Evolutionary conservation across 2,113 vertebrate genomes (phyloP).

Genomic region (Callipepla californica): DNA sequence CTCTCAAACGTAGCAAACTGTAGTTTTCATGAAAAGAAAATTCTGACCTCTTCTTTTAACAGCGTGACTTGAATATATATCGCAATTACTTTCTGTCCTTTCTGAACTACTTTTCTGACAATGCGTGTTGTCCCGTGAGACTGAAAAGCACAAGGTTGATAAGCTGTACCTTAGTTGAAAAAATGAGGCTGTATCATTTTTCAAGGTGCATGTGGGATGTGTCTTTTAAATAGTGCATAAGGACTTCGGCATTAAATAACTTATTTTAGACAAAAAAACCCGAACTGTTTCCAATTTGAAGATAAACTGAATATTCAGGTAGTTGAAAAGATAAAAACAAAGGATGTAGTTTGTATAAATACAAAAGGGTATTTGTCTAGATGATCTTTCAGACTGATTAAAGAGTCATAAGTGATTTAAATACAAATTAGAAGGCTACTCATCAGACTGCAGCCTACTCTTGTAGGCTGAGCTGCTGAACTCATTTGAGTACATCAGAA

Average conservation of each 20-base stretch:
- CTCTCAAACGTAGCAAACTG: neutral
- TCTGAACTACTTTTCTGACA: neutral
- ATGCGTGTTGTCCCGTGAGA: neutral
- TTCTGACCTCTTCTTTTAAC: neutral
- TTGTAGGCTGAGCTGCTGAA: constrained; percentile 38
- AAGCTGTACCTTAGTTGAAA: neutral
- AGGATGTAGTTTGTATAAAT: constrained; percentile 43
- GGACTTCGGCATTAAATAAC: neutral
- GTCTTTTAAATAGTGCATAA: neutral
- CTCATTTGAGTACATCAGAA: constrained; percentile 7
- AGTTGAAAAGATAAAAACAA: constrained; percentile 34
- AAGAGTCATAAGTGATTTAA: constrained; percentile 42
- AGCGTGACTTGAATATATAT: neutral
- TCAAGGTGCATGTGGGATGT: neutral
- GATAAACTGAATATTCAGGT: constrained; percentile 22
- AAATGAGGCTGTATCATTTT: neutral
- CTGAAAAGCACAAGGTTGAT: neutral
- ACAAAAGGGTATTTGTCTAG: constrained; percentile 10
- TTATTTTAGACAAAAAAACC: constrained; percentile 24
- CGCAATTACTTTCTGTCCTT: neutral
- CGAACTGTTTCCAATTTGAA: neutral
- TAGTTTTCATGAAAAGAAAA: neutral
- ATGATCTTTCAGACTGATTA: constrained; percentile 57
- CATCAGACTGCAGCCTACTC: constrained; percentile 44
- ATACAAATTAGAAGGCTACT: constrained; percentile 58